Evolutionary conservation across 2,888 invertebrate species (phyloP), one percentile per base, ranked within the genome.

Genomic region (Drosophila nr. perissopoda): DNA sequence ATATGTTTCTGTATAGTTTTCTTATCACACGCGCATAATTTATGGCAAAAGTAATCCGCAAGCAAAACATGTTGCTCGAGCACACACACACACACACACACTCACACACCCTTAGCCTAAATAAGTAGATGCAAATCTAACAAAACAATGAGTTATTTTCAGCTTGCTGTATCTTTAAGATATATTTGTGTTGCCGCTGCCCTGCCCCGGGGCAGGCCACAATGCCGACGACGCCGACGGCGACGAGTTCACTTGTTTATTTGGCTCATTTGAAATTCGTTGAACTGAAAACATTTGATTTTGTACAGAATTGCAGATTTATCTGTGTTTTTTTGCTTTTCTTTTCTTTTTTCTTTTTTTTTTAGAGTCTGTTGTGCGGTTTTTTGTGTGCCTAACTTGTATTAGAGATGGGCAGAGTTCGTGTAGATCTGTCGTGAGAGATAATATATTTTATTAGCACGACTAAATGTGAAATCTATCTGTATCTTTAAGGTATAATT

Each of bases 231-330:
- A 51, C 27, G 42, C 25, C 25, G 45, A 40, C 36, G 51, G 13
- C 51, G 52, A 25, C 38, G 40, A 62, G 31, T 25, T 36, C 51
- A 69, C 75, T 76, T 82, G 76, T 73, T 78, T 80, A 69, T 75
- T 80, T 82, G 76, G 67, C 78, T 82, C 80, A 80, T 82, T 82
- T 76, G 80, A 80, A 78, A 83, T 82, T 83, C 83, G 79, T 72
- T 83, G 83, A 83, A 83, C 83, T 81, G 83, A 74, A 82, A 77
- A 71, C 73, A 76, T 83, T 83, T 73, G 71, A 74, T 75, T 80
- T 71, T 76, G 68, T 65, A 74, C 73, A 64, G 80, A 83, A 82
- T 82, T 77, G 83, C 83, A 83, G 79, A 83, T 83, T 76, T 82
- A 83, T 81, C 75, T 79, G 38, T 59, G 58, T 61, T 49, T 60